phyloP scores from a whole-genome alignment of 2,888 invertebrate species.

The Amiota minor region DNA sequence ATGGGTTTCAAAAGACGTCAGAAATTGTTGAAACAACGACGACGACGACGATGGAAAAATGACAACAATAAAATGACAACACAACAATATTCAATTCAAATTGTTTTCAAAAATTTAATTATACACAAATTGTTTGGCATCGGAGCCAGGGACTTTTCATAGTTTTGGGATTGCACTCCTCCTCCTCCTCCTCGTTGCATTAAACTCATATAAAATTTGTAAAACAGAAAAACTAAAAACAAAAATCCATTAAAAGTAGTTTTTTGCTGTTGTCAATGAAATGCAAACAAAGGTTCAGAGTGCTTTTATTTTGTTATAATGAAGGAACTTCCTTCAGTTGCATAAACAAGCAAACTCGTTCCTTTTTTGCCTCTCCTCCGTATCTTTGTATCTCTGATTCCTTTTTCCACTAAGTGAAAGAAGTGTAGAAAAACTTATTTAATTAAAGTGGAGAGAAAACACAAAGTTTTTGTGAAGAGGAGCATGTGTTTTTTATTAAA shows the following conservation, averaged over 20 bases:
- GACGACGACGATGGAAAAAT: background rate
- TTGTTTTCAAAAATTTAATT: conserved; percentile 18
- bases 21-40: background rate
- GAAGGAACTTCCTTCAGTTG: conserved; percentile 26
- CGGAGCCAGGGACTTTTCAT: background rate
- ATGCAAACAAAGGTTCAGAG: conserved; percentile 49
- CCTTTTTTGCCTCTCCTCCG: background rate
- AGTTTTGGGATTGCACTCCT: too few relatives aligned
- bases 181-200: too few relatives aligned
- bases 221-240: background rate
- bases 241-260: background rate
- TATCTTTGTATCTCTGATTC: background rate
- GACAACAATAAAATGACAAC: background rate
- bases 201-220: too few relatives aligned
- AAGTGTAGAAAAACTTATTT: conserved; percentile 57
- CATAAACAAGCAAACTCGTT: background rate
- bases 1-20: conserved; percentile 18
- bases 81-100: conserved; percentile 5
- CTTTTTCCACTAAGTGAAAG: background rate
- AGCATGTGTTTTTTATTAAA: conserved; percentile 6
- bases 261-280: conserved; percentile 38
- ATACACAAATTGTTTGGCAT: conserved; percentile 15
- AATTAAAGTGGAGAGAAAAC: conserved; percentile 56
- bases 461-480: conserved; percentile 30
- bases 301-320: background rate